Base-by-base conservation (phyloP, 2,888 invertebrate genomes). In the Drosophila histrio region DNA sequence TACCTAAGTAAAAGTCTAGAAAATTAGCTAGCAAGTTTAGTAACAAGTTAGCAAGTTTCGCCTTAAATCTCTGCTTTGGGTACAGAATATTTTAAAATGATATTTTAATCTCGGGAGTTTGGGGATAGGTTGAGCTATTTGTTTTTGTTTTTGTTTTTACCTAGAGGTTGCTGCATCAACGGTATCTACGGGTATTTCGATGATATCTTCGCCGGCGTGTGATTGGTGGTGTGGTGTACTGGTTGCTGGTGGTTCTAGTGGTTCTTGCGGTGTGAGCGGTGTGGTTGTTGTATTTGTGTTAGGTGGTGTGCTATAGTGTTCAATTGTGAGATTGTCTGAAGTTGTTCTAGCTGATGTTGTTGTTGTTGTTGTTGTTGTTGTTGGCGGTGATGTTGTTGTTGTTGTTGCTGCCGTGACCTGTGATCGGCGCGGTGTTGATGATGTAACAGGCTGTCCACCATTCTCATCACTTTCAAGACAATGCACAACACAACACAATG, bases 141-240 rank as follows among this genome's bases (percentile, higher is more conserved):
- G 24, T 26, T 50, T n/a, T n/a, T n/a, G n/a, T n/a, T n/a, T n/a
- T n/a, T n/a, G n/a, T n/a, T 58, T 57, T 91, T 91, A 91, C 91
- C 91, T 91, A 91, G 78, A 72, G 54, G 53, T 52, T 52, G 71
- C 74, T 61, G 86, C 87, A 82, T 91, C 91, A 81, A 88, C 85
- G 57, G 88, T 91, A 84, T 91, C 91, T 89, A 89, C 74, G 59
- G 90, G 83, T 75, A 88, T 71, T 69, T 87, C 88, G 84, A 87
- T 87, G 89, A 87, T 88, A 60, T 89, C 88, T 57, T 80, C 85
- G 67, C 60, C 70, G 53, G 62, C 79, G 46, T 70, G 64, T 61
- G 79, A 71, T 77, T 70, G 44, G 34, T 39, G 36, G 50, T 79
- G 81, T 70, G 82, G 84, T 64, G 78, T 85, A 79, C 82, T 80